Base-by-base conservation (phyloP, 1,140 invertebrate genomes). In the Nasonia giraulti region DNA sequence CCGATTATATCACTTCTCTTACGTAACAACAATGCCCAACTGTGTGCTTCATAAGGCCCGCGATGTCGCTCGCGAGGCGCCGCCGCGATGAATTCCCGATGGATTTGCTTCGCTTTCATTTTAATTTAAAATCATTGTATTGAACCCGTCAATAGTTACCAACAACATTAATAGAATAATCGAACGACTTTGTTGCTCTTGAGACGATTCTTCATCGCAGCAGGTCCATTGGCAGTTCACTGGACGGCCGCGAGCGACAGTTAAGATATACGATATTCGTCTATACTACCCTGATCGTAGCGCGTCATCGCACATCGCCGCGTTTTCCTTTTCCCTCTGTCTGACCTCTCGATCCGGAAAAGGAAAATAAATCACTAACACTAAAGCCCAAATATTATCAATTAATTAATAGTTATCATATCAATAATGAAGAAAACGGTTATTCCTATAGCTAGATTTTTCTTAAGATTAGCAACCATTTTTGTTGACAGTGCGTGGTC, bases 1-100 rank as follows among this genome's bases (percentile, higher is more conserved):
- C 85, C 88, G 88, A 90, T 85, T 91, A 89, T 89, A 89, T 91
- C 89, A 40, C 76, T 81, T 80, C 44, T 79, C 89, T 90, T 86
- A 89, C 88, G 89, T 92, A 92, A 92, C 89, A 93, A 93, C 91
- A 93, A 93, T 93, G 92, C 92, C 91, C 92, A 93, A 91, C 89
- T 91, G 91, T 92, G 87, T 92, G 91, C 89, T 85, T 80, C 88
- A 93, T 93, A 93, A 93, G 91, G 92, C 92, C 92, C 89, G 91
- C 90, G 88, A 89, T 90, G 89, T 86, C 88, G 87, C 68, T 68
- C 50, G 47, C 80, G 88, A 86, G 86, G 83, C 86, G 82, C 86
- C 86, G 37, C 82, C 86, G 37, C 82, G 77, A 74, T 86, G 77
- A 87, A 88, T 85, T 83, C 83, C 73, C 75, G 80, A 85, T 76